These are phyloP conservation scores for Carcinoscorpius rotundicauda DNA, from an alignment of 1,140 invertebrate species.

Conservation along the genomic window DNA sequence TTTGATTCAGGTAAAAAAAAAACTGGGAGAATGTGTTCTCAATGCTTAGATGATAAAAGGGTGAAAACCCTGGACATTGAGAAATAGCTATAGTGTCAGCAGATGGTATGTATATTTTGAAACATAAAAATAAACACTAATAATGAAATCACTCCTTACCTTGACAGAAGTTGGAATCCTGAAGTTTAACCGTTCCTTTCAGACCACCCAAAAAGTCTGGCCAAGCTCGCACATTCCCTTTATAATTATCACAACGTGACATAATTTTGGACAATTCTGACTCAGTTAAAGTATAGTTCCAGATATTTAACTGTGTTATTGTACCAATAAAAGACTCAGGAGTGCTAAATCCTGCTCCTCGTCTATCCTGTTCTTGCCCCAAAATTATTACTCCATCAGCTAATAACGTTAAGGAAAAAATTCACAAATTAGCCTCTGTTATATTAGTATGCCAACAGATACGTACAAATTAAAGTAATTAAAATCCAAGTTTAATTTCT, in stretches of 20 bases:
- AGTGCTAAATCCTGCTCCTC: conserved; percentile 48
- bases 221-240: conserved; percentile 47
- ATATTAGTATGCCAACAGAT: background rate
- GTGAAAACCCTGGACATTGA: too few species aligned
- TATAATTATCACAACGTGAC: conserved; percentile 39
- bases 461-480: too few species aligned
- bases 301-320: conserved; percentile 47
- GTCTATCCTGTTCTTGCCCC: conserved; percentile 54
- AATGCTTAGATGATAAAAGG: too few species aligned
- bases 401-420: conserved; percentile 24
- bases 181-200: conserved; percentile 38
- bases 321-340: conserved; percentile 51
- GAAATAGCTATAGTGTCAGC: too few species aligned
- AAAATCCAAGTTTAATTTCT: too few species aligned
- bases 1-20: too few species aligned
- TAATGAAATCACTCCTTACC: conserved; percentile 24
- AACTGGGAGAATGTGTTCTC: too few species aligned
- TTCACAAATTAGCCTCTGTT: background rate
- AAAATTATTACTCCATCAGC: conserved; percentile 45
- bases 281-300: conserved; percentile 38
- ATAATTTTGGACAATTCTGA: conserved; percentile 36
- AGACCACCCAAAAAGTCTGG: conserved; percentile 42
- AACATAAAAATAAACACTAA: too few species aligned
- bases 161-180: conserved; percentile 32
- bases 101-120: too few species aligned